Evolutionary conservation across 2,113 vertebrate species (phyloP).

Genomic region (Hemicordylus capensis): DNA sequence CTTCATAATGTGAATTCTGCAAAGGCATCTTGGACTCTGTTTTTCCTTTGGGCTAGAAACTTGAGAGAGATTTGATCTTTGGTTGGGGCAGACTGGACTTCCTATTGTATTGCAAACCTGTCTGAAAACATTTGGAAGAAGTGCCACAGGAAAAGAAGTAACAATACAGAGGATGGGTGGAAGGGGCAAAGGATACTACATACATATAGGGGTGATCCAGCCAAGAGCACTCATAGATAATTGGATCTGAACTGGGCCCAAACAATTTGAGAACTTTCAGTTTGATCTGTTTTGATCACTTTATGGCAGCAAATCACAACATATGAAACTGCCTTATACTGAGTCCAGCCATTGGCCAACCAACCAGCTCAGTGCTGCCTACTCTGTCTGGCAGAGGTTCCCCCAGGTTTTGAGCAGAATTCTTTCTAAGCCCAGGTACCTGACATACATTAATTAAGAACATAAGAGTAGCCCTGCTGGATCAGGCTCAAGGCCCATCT

Average conservation of each 20-base stretch:
- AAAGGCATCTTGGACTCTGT: neutral
- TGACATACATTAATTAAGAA: too few relatives aligned
- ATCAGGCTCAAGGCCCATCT: too few relatives aligned
- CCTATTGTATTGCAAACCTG: neutral
- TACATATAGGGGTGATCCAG: neutral
- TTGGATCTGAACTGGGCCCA: neutral
- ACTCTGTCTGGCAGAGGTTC: too few relatives aligned
- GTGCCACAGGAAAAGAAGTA: neutral
- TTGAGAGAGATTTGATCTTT: neutral
- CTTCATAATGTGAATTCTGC: neutral
- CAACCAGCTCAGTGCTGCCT: too few relatives aligned
- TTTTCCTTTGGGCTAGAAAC: neutral
- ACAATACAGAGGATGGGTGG: neutral
- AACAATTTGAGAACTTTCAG: neutral
- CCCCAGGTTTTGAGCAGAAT: too few relatives aligned
- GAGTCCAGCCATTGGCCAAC: too few relatives aligned
- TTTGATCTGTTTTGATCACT: neutral
- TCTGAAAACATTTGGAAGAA: neutral
- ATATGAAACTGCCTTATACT: too few relatives aligned
- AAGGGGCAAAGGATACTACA: neutral
- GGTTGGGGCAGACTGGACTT: neutral
- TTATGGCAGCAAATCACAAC: neutral
- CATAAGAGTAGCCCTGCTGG: too few relatives aligned
- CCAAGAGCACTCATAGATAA: neutral
- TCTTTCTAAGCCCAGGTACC: too few relatives aligned